phyloP scores from a whole-genome alignment of 1,140 invertebrate species.

The Drosophila orosa region DNA sequence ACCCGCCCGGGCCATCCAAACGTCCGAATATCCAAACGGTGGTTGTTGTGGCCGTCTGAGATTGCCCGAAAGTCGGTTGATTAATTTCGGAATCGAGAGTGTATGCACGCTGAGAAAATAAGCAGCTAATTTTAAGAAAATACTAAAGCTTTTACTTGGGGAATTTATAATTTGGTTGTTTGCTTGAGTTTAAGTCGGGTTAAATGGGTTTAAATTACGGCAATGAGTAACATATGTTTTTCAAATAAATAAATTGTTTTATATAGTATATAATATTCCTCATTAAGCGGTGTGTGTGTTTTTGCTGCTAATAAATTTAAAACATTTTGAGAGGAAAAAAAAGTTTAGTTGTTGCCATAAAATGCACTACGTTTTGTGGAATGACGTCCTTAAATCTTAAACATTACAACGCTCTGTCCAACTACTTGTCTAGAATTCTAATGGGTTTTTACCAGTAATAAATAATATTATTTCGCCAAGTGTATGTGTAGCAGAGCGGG shows the following conservation, averaged over 20 bases:
- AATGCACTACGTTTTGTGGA: neutral
- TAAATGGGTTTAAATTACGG: no score
- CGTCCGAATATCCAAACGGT: conserved; percentile 9
- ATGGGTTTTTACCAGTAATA: neutral
- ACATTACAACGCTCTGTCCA: neutral
- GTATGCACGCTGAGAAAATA: conserved; percentile 2
- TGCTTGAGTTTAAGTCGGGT: neutral
- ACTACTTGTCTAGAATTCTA: neutral
- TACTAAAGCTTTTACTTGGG: neutral
- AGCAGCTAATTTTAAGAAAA: neutral
- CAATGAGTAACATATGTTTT: neutral
- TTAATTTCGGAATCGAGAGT: conserved; percentile 54
- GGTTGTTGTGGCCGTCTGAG: conserved; percentile 37
- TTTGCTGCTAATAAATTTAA: neutral
- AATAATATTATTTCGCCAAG: neutral
- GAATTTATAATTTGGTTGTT: neutral
- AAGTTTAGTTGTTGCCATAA: neutral
- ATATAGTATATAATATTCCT: neutral
- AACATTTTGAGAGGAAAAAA: neutral
- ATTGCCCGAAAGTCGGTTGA: conserved; percentile 58
- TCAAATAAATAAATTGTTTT: neutral
- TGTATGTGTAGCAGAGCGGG: conserved; percentile 12
- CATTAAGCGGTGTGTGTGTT: neutral
- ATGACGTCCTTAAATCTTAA: no score
- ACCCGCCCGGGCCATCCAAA: conserved; percentile 24